Evolutionary conservation across 2,888 invertebrate genomes (phyloP).

Genomic region (Nasonia oneida): DNA sequence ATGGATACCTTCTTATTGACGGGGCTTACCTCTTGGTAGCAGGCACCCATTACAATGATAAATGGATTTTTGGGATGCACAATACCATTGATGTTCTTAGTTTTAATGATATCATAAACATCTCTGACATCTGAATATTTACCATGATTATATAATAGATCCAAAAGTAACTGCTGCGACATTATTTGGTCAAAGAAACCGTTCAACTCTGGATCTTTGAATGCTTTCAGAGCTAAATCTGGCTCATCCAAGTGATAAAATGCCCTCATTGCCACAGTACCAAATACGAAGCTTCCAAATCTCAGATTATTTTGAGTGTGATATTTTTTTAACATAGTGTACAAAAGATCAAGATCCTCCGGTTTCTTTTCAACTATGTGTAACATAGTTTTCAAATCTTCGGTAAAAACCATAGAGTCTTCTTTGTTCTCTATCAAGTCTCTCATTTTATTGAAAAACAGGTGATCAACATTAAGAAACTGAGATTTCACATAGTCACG

Average conservation of each 20-base stretch:
- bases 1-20: neutral
- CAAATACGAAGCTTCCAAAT: constrained; percentile 91
- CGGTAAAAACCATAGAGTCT: constrained; percentile 88
- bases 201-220: constrained; percentile 82
- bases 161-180: constrained; percentile 85
- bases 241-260: constrained; percentile 86
- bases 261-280: constrained; percentile 91
- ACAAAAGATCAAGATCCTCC: constrained; percentile 83
- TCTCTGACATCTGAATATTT: constrained; percentile 85
- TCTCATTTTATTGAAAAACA: constrained; percentile 86
- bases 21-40: constrained; percentile 85
- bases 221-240: constrained; percentile 84
- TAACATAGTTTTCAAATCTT: constrained; percentile 91
- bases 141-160: constrained; percentile 85
- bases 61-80: constrained; percentile 86
- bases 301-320: constrained; percentile 85
- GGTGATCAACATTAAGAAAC: constrained; percentile 83
- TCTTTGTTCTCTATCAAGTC: constrained; percentile 81
- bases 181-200: constrained; percentile 88
- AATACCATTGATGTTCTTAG: constrained; percentile 83
- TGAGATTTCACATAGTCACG: constrained; percentile 82
- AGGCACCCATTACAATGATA: constrained; percentile 85
- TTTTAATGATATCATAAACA: constrained; percentile 83
- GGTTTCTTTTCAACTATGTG: constrained; percentile 84
- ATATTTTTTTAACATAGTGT: constrained; percentile 88